These are phyloP conservation scores for Onychomys torridus DNA, from an alignment of 2,797 vertebrate species.

Conservation along the genomic window DNA sequence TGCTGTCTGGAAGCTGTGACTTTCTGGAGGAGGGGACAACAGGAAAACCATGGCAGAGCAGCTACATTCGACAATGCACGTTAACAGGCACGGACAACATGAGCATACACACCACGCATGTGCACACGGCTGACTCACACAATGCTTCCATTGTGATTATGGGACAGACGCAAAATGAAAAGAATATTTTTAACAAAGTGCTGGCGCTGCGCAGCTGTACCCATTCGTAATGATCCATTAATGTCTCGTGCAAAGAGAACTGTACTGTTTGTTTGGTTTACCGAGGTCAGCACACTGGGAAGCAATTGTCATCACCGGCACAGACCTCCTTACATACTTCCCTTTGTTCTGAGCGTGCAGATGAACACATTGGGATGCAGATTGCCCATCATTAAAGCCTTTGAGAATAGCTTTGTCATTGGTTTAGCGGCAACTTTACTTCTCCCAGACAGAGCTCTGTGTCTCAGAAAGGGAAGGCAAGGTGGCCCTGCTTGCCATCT, in stretches of 20 bases:
- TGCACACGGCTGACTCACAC: conserved; percentile 54
- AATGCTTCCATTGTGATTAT: conserved; percentile 64
- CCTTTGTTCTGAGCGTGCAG: conserved; percentile 86
- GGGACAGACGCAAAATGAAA: conserved; percentile 73
- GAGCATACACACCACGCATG: neutral
- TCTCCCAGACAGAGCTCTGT: conserved; percentile 74
- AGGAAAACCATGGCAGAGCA: neutral
- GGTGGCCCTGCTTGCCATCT: neutral
- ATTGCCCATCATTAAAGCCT: conserved; percentile 87
- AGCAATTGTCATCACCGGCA: conserved; percentile 85
- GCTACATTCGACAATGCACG: neutral
- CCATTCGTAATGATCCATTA: conserved; percentile 86
- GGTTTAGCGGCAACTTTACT: conserved; percentile 82
- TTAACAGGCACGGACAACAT: neutral
- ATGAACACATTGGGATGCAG: conserved; percentile 88
- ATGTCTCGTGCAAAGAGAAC: conserved; percentile 85
- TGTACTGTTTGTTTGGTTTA: conserved; percentile 82
- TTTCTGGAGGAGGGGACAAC: conserved; percentile 4
- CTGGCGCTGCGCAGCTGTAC: conserved; percentile 86
- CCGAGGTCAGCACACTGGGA: conserved; percentile 87
- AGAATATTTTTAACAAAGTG: conserved; percentile 81
- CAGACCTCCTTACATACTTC: conserved; percentile 86
- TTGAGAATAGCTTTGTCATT: conserved; percentile 86
- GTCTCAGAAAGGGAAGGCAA: conserved; percentile 32
- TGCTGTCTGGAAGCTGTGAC: neutral